phyloP scores from a whole-genome alignment of 53 echinoderm and acorn worm species.

The Hippasteria phrygiana region DNA sequence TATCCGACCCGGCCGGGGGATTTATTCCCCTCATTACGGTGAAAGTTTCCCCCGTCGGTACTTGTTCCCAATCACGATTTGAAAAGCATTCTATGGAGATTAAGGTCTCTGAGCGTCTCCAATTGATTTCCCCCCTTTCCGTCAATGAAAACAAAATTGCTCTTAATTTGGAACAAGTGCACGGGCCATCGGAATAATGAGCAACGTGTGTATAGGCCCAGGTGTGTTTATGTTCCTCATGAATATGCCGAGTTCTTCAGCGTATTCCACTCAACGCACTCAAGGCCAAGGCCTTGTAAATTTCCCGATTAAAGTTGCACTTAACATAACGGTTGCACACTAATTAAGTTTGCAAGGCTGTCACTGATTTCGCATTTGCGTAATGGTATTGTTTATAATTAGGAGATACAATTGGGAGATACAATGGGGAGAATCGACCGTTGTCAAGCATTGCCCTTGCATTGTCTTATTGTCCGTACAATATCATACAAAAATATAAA shows the following conservation, averaged over 20 bases:
- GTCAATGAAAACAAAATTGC: conserved; percentile 47
- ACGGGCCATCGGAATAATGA: conserved; percentile 14
- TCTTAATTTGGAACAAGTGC: conserved; percentile 54
- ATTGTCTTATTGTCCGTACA: too few species aligned
- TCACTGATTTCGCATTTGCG: not conserved
- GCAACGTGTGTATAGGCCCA: not conserved
- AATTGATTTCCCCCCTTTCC: conserved; percentile 56
- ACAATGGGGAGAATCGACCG: too few species aligned
- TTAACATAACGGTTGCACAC: not conserved
- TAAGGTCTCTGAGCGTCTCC: conserved; percentile 11
- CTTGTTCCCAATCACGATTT: conserved; percentile 61
- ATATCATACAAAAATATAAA: too few species aligned
- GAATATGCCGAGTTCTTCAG: too few species aligned
- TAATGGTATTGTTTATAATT: too few species aligned
- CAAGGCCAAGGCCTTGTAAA: not conserved
- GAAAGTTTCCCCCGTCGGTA: conserved; percentile 36
- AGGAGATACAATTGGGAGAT: too few species aligned
- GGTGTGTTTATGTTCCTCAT: not conserved
- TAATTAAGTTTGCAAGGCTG: not conserved
- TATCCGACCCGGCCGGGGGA: conserved; percentile 1
- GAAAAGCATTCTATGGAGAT: conserved; percentile 57
- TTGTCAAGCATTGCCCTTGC: too few species aligned
- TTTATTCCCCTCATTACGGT: conserved; percentile 49
- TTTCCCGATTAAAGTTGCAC: not conserved
- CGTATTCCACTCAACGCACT: not conserved